These are phyloP conservation scores for Dendropsophus ebraccatus DNA, from an alignment of 2,113 vertebrate genomes.

Conservation along the genomic window DNA sequence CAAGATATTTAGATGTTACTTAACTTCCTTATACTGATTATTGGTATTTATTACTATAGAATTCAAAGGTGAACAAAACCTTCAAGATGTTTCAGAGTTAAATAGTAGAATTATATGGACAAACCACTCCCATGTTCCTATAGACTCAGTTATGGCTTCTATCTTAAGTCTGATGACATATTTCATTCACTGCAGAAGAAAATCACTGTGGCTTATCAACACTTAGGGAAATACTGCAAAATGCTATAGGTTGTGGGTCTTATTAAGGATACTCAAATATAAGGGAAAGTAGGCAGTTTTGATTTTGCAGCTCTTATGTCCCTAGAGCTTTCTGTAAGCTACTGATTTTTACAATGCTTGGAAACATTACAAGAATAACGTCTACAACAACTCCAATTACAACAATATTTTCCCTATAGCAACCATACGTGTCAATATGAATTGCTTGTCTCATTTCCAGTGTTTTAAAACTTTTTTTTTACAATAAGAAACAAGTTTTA, in stretches of 20 bases:
- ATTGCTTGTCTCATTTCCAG: background rate
- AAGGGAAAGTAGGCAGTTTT: background rate
- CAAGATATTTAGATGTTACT: too few relatives aligned
- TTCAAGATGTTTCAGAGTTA: too few relatives aligned
- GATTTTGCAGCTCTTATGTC: background rate
- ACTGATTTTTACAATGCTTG: constrained; percentile 14
- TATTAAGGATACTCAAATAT: background rate
- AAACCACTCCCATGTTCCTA: background rate
- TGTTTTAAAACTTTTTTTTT: background rate
- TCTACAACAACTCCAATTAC: constrained; percentile 3
- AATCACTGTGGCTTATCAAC: background rate
- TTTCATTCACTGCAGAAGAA: background rate
- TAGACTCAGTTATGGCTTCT: background rate
- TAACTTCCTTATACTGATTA: too few relatives aligned
- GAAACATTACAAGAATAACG: constrained; percentile 22
- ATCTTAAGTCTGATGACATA: background rate
- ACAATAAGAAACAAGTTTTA: background rate
- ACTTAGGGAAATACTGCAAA: background rate
- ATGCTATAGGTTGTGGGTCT: background rate
- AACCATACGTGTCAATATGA: constrained; percentile 13
- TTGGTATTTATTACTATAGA: too few relatives aligned
- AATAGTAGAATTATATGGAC: background rate
- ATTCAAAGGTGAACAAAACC: too few relatives aligned
- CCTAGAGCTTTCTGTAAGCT: background rate
- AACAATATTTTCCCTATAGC: background rate